Evolutionary conservation across 2,888 invertebrate genomes (phyloP).

Genomic region (Stegophylla sp.): DNA sequence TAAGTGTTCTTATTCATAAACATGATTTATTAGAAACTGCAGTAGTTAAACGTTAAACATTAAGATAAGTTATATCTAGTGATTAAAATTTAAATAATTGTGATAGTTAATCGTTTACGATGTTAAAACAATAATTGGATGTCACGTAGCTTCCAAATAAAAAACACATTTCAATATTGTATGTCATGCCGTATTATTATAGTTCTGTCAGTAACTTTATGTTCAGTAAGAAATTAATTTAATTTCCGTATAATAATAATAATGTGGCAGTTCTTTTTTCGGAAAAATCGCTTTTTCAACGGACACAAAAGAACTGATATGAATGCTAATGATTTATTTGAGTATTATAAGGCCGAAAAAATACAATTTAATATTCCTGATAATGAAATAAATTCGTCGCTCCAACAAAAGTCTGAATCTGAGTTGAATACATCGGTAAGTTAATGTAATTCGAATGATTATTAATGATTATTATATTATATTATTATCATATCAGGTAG

Average conservation of each 20-base stretch:
- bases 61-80: background rate
- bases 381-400: no score
- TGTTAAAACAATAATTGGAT: no score
- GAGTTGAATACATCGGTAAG: no score
- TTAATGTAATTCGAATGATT: no score
- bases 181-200: background rate
- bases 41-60: conserved; percentile 1
- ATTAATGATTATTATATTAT: no score
- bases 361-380: no score
- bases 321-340: background rate
- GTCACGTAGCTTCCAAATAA: background rate
- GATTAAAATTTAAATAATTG: conserved; percentile 7
- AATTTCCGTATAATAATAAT: background rate
- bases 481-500: no score
- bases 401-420: no score
- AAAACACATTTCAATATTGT: background rate
- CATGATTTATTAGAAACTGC: conserved; percentile 7
- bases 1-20: background rate
- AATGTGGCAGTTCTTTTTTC: background rate
- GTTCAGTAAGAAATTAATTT: background rate
- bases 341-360: no score
- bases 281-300: background rate
- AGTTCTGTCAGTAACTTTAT: background rate
- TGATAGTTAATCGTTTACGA: conserved; percentile 15
- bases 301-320: background rate